phyloP scores from a whole-genome alignment of 2,797 vertebrate genomes.

The Knipowitschia caucasica region DNA sequence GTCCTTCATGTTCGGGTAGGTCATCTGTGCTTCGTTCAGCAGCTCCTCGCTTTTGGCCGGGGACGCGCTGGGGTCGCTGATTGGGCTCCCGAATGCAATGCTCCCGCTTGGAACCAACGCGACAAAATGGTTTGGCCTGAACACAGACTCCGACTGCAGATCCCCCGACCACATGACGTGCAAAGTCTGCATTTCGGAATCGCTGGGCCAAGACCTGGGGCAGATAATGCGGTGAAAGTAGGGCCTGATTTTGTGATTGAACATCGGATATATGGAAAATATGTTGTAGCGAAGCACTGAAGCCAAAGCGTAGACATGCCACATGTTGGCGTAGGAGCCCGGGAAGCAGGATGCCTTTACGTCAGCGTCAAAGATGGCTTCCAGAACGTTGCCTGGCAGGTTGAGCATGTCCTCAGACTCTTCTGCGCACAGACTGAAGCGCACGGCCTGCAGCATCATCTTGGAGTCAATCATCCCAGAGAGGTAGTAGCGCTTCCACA shows the following conservation, averaged over 20 bases:
- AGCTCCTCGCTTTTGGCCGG: conserved; percentile 72
- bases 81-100: conserved; percentile 59
- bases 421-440: conserved; percentile 88
- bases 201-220: conserved; percentile 74
- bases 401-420: conserved; percentile 90
- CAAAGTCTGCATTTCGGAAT: conserved; percentile 72
- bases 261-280: conserved; percentile 95
- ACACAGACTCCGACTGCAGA: conserved; percentile 76
- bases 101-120: conserved; percentile 81
- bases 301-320: conserved; percentile 91
- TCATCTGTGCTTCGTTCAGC: conserved; percentile 76
- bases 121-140: conserved; percentile 87
- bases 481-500: conserved; percentile 91
- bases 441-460: conserved; percentile 94
- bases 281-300: conserved; percentile 88
- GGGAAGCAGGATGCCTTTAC: conserved; percentile 94
- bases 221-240: conserved; percentile 93
- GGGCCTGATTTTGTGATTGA: conserved; percentile 91
- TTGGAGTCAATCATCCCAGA: conserved; percentile 96
- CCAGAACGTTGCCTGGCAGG: conserved; percentile 82
- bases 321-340: conserved; percentile 92
- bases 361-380: conserved; percentile 94
- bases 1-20: conserved; percentile 84
- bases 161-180: conserved; percentile 97
- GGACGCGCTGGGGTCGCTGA: conserved; percentile 57